Conservation (phyloP, 2,888 invertebrate genomes). For the Galeruca laticollis region DNA sequence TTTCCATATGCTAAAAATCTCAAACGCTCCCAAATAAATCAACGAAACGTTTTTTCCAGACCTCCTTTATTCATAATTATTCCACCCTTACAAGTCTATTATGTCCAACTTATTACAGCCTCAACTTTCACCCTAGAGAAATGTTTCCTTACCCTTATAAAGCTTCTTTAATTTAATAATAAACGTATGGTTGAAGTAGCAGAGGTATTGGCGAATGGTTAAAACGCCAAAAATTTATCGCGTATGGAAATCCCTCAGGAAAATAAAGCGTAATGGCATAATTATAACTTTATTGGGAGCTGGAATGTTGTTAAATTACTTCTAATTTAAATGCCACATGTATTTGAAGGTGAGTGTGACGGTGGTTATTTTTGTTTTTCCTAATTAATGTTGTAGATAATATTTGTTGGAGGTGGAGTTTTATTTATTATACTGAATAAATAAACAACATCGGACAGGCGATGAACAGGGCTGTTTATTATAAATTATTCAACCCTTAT, state of each 20-base stretch:
- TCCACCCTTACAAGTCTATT: too few species aligned
- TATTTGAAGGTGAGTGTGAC: neutral
- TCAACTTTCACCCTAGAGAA: conserved; percentile 32
- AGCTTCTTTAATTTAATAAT: conserved; percentile 39
- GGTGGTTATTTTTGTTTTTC: neutral
- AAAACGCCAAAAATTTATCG: conserved; percentile 3
- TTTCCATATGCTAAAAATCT: too few species aligned
- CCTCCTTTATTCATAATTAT: too few species aligned
- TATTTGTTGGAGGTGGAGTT: neutral
- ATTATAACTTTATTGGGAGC: neutral
- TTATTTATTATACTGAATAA: too few species aligned
- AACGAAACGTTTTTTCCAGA: too few species aligned
- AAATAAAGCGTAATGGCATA: conserved; percentile 9
- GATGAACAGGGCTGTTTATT: too few species aligned
- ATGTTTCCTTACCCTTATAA: conserved; percentile 33
- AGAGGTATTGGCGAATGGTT: conserved; percentile 6
- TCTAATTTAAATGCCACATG: conserved; percentile 2
- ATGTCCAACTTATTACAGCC: too few species aligned
- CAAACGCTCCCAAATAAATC: too few species aligned
- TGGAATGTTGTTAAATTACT: conserved; percentile 1
- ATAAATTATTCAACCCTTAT: too few species aligned
- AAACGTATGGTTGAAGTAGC: conserved; percentile 16
- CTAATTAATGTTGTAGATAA: neutral
- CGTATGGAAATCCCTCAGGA: neutral
- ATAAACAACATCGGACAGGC: too few species aligned